A percentile compares a stretch with the other conserved stretches of the same genome.
Evolutionary conservation across 2,797 vertebrate species (phyloP).

Genomic region (Tangara arthus): DNA sequence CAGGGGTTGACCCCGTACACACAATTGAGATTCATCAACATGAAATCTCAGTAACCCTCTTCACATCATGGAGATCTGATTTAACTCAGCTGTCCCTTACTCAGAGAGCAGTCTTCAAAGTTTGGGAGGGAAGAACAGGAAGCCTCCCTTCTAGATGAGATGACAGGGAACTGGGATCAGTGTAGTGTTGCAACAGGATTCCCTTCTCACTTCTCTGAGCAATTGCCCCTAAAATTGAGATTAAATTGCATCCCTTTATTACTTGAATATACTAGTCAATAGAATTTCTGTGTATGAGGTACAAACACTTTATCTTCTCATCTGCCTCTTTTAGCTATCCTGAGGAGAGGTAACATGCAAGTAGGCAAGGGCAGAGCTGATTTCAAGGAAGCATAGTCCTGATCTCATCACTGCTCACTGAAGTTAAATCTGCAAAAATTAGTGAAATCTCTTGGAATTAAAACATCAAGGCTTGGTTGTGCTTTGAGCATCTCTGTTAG

Average conservation of each 20-base stretch:
- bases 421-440: neutral
- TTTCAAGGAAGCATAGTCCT: neutral
- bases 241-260: neutral
- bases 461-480: neutral
- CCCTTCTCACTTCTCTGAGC: neutral
- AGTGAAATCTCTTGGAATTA: neutral
- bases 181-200: neutral
- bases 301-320: neutral
- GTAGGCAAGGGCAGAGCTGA: neutral
- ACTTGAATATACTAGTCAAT: neutral
- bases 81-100: neutral
- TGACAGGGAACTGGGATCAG: neutral
- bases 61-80: neutral
- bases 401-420: neutral
- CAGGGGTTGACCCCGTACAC: neutral
- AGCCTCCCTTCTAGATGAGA: neutral
- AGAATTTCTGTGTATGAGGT: neutral
- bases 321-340: neutral
- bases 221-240: neutral
- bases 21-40: fast-evolving
- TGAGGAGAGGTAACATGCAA: neutral
- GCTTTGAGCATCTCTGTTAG: neutral
- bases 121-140: neutral
- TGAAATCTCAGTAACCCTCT: neutral
- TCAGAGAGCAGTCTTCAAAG: neutral